These are phyloP conservation scores for Patella pellucida DNA, from an alignment of 2,888 invertebrate genomes.

Conservation along the genomic window DNA sequence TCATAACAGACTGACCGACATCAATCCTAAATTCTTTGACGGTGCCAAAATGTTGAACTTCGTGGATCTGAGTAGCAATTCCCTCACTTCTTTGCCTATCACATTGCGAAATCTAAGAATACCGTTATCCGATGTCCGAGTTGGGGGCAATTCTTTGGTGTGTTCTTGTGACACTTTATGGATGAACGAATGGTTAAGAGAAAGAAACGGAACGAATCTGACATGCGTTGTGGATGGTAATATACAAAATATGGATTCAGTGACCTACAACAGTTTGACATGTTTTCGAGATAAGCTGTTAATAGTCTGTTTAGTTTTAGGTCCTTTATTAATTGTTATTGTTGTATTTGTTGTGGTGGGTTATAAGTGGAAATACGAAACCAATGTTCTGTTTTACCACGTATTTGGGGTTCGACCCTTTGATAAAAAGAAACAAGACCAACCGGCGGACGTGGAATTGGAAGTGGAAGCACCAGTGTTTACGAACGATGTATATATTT, in stretches of 20 bases:
- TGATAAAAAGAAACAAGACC: neutral
- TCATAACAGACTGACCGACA: neutral
- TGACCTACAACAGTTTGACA: neutral
- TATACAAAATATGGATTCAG: neutral
- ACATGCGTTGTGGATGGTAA: neutral
- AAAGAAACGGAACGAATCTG: neutral
- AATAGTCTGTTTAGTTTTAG: neutral
- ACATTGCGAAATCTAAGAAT: neutral
- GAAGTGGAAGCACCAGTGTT: neutral
- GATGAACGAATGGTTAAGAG: neutral
- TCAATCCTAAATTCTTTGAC: neutral
- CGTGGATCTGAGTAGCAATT: neutral
- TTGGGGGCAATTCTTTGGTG: neutral
- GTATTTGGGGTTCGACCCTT: neutral
- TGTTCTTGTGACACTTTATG: neutral
- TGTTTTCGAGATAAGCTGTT: neutral
- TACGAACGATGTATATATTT: neutral
- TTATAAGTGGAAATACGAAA: neutral
- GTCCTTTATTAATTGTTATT: neutral
- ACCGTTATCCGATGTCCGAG: neutral
- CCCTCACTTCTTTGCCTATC: neutral
- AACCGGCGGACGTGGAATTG: neutral
- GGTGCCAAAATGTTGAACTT: too few species aligned
- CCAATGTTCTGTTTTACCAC: neutral
- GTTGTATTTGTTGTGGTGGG: neutral